phyloP scores from a whole-genome alignment of 2,113 vertebrate species.

The Sinocyclocheilus grahami region DNA sequence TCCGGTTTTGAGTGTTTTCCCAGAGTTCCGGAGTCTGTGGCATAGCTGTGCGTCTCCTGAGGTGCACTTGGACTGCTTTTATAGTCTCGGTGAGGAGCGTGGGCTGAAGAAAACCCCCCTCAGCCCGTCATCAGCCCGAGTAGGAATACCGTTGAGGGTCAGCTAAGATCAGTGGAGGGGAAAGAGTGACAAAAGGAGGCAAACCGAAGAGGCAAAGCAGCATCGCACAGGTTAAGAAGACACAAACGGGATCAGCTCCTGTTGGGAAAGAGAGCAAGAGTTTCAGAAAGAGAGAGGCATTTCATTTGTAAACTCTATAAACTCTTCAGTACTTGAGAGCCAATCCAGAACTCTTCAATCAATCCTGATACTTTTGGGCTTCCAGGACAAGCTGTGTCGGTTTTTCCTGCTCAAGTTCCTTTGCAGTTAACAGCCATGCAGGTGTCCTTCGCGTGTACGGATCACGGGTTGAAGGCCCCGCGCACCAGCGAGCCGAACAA shows the following conservation, averaged over 20 bases:
- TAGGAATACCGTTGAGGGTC: constrained; percentile 10
- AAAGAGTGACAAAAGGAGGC: constrained; percentile 1
- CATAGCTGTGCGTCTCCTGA: constrained; percentile 29
- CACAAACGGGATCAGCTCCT: constrained; percentile 18
- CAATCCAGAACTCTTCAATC: not conserved
- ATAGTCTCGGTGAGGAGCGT: constrained; percentile 22
- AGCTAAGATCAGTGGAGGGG: constrained; percentile 25
- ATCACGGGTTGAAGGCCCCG: constrained; percentile 91
- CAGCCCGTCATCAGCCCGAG: not conserved
- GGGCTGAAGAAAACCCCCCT: constrained; percentile 32
- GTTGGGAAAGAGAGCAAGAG: constrained; percentile 16
- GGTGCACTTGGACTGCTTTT: constrained; percentile 16
- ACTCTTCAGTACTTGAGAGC: not conserved
- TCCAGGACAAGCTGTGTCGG: not conserved
- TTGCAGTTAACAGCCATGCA: constrained; percentile 83
- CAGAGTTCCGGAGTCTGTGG: constrained; percentile 14
- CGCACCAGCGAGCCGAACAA: constrained; percentile 94
- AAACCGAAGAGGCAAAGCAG: constrained; percentile 32
- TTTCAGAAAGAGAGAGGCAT: not conserved
- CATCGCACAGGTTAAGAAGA: constrained; percentile 28
- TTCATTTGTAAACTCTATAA: not conserved
- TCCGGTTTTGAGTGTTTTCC: not conserved
- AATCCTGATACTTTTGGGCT: not conserved
- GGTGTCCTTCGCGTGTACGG: constrained; percentile 97
- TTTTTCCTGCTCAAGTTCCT: not conserved